phyloP scores from a whole-genome alignment of 2,113 vertebrate species.

The Amphiprion ocellaris region DNA sequence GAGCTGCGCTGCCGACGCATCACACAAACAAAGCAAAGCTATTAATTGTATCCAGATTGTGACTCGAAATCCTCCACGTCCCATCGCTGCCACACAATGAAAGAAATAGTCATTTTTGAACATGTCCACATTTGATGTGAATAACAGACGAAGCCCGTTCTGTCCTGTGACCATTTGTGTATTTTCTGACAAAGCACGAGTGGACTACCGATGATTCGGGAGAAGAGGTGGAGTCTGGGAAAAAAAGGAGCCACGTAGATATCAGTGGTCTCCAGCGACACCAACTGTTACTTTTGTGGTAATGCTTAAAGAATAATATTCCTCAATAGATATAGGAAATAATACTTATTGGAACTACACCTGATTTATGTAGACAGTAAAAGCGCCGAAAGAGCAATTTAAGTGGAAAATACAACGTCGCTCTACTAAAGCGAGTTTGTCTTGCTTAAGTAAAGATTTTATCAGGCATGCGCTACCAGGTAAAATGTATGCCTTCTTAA shows the following conservation, averaged over 20 bases:
- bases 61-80: constrained; percentile 5
- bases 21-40: constrained; percentile 57
- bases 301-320: not conserved
- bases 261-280: constrained; percentile 69
- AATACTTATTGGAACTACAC: no score
- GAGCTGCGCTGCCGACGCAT: constrained; percentile 67
- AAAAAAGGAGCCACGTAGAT: not conserved
- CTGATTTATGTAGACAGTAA: no score
- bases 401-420: no score
- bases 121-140: not conserved
- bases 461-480: no score
- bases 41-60: constrained; percentile 47
- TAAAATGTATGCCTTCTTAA: no score
- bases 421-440: no score
- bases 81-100: constrained; percentile 48
- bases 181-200: constrained; percentile 34
- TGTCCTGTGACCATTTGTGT: constrained; percentile 8
- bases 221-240: constrained; percentile 55
- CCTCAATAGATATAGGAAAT: no score
- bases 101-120: not conserved
- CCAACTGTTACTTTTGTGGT: constrained; percentile 28
- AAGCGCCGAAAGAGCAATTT: no score
- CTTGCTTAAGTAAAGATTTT: no score
- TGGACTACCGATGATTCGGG: not conserved
- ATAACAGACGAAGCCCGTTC: not conserved